A percentile compares a stretch with the other conserved stretches of the same genome.
These are phyloP conservation scores for Notodonta dromedarius DNA, from an alignment of 2,888 invertebrate genomes.

Conservation along the genomic window DNA sequence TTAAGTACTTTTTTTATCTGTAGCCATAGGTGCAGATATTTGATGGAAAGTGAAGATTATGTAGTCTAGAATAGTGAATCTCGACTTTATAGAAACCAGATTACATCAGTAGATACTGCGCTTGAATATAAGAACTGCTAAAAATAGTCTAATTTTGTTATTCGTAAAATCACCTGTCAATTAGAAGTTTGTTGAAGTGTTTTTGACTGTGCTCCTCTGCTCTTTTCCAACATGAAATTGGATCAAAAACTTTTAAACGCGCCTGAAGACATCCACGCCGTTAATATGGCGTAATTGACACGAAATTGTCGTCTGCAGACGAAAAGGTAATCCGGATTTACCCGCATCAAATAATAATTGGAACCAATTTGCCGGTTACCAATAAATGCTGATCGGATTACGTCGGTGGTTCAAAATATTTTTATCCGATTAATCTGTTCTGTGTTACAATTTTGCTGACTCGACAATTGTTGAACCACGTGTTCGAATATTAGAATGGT, in stretches of 20 bases:
- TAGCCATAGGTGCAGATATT: too few relatives aligned
- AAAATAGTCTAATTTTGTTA: background rate
- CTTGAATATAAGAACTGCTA: too few relatives aligned
- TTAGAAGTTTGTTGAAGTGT: background rate
- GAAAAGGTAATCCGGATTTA: slow-evolving; percentile 35
- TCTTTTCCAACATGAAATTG: background rate
- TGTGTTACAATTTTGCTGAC: background rate
- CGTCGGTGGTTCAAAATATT: slow-evolving; percentile 14
- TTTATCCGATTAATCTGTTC: slow-evolving; percentile 6
- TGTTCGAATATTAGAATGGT: too few relatives aligned
- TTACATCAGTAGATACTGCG: too few relatives aligned
- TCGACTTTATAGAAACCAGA: too few relatives aligned
- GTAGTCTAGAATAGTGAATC: too few relatives aligned
- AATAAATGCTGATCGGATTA: slow-evolving; percentile 18
- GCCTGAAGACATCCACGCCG: background rate
- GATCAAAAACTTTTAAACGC: slow-evolving; percentile 1
- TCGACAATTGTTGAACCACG: background rate
- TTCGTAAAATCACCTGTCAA: background rate
- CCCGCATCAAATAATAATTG: slow-evolving; percentile 36
- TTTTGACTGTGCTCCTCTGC: background rate
- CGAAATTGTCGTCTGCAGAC: slow-evolving; percentile 27
- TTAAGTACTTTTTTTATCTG: too few relatives aligned
- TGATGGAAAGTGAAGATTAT: too few relatives aligned
- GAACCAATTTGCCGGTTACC: slow-evolving; percentile 27
- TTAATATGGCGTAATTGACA: slow-evolving; percentile 28